Evolutionary conservation across 2,888 invertebrate species (phyloP).

Genomic region (Bellardia pandia): DNA sequence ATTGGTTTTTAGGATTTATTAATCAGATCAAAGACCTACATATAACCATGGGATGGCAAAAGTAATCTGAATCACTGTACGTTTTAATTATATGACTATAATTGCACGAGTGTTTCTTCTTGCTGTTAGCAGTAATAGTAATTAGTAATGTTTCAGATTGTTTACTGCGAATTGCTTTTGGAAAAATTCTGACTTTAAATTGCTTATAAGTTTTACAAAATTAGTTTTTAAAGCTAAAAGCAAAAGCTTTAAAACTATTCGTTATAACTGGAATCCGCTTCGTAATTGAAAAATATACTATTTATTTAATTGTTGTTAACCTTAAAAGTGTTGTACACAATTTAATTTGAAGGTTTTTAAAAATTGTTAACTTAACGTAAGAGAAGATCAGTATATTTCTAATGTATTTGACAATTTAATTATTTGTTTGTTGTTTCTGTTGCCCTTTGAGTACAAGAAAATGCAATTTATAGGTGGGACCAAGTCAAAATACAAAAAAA

Average conservation of each 20-base stretch:
- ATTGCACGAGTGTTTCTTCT: no score
- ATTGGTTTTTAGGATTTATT: no score
- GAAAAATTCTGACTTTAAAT: no score
- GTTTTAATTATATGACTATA: no score
- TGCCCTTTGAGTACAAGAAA: slow-evolving; percentile 1
- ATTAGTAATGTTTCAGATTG: no score
- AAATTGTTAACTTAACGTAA: background rate
- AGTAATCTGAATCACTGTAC: no score
- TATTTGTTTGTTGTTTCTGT: background rate
- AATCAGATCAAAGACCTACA: no score
- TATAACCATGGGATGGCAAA: no score
- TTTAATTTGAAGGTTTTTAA: background rate
- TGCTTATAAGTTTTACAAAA: no score
- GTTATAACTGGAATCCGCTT: background rate
- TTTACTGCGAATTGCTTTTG: no score
- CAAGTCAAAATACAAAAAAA: slow-evolving; percentile 8
- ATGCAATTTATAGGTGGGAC: background rate
- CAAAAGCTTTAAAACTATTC: background rate
- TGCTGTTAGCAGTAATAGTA: no score
- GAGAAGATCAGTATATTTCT: background rate
- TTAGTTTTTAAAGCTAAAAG: no score
- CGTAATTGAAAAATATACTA: slow-evolving; percentile 7
- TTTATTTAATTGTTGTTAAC: background rate
- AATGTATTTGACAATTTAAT: slow-evolving; percentile 29
- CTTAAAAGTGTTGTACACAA: background rate